phyloP scores from a whole-genome alignment of 2,113 vertebrate species.

The Bolborhynchus lineola region DNA sequence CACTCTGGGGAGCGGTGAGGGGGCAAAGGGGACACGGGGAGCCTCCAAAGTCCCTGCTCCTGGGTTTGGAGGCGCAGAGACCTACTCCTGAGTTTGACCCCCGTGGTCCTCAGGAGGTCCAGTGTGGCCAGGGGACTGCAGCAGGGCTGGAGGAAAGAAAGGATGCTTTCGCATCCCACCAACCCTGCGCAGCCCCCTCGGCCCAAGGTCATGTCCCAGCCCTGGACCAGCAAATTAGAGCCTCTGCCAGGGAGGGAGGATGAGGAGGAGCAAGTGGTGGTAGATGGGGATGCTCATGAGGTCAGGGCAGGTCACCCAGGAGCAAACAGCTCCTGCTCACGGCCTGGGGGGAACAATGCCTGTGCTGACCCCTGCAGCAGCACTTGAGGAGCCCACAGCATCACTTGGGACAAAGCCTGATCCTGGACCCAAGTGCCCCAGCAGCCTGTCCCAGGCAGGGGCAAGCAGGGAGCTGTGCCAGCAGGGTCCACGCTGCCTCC shows the following conservation, averaged over 20 bases:
- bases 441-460: not conserved
- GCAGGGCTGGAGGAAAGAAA: not conserved
- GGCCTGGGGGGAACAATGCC: accelerated
- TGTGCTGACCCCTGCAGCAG: accelerated
- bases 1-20: not conserved
- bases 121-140: not conserved
- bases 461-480: not conserved
- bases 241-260: not conserved
- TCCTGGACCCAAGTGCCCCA: not conserved
- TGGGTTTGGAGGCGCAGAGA: not conserved
- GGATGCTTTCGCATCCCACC: not conserved
- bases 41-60: not conserved
- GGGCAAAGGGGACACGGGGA: accelerated
- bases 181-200: not conserved
- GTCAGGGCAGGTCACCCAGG: accelerated
- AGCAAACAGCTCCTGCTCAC: not conserved
- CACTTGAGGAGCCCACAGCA: accelerated
- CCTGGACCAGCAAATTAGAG: not conserved
- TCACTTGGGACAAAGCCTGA: not conserved
- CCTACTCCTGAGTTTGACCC: not conserved
- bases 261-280: not conserved
- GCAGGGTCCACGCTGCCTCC: accelerated
- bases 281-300: not conserved
- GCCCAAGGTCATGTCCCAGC: not conserved
- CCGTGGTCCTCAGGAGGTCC: not conserved